phyloP scores from a whole-genome alignment of 2,113 vertebrate genomes.

The Monopterus albus region DNA sequence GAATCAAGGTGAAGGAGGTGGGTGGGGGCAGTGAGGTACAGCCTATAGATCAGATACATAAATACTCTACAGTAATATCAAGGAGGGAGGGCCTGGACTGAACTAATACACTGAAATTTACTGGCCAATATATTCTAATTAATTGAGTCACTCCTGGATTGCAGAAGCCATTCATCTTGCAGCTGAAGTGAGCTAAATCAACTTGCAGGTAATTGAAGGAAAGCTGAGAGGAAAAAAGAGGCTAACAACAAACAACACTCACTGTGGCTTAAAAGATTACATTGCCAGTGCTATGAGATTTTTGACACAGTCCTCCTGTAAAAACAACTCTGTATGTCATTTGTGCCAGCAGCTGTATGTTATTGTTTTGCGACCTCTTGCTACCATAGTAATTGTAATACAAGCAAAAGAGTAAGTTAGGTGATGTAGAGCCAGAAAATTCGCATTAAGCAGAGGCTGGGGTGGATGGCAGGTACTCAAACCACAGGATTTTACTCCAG shows the following conservation, averaged over 20 bases:
- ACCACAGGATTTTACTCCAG: no score
- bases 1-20: neutral
- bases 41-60: conserved; percentile 1
- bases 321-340: no score
- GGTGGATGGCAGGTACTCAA: no score
- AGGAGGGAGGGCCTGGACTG: conserved; percentile 29
- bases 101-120: conserved; percentile 32
- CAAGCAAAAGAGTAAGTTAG: no score
- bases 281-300: no score
- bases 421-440: no score
- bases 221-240: conserved; percentile 11
- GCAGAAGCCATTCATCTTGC: conserved; percentile 26
- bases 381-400: no score
- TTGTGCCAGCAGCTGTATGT: no score
- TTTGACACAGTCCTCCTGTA: no score
- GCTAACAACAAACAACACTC: conserved; percentile 24
- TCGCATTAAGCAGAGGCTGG: no score
- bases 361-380: no score
- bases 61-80: conserved; percentile 30
- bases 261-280: conserved; percentile 18
- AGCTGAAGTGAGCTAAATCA: conserved; percentile 19
- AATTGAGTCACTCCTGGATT: conserved; percentile 58
- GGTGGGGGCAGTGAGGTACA: neutral
- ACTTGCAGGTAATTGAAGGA: conserved; percentile 36
- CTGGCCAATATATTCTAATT: conserved; percentile 43